These are phyloP conservation scores for Cuculus canorus DNA, from an alignment of 2,797 vertebrate genomes.

Conservation along the genomic window DNA sequence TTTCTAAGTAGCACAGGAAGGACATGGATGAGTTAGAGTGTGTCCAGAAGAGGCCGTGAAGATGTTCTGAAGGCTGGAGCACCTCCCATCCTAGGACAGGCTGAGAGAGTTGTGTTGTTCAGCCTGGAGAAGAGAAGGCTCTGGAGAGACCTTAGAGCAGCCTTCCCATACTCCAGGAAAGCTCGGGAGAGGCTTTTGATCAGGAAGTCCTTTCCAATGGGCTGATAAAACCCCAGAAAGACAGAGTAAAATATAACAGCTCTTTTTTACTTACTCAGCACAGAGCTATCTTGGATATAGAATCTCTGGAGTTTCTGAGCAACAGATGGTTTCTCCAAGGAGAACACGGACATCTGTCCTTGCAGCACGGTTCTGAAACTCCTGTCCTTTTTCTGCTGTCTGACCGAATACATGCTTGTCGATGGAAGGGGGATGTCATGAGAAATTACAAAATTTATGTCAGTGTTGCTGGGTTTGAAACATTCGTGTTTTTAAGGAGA, in stretches of 20 bases:
- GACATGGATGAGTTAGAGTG: no score
- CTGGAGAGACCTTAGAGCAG: no score
- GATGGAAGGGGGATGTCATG: not conserved
- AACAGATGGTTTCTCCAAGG: not conserved
- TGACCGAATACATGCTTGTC: not conserved
- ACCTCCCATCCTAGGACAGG: no score
- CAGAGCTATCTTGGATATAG: not conserved
- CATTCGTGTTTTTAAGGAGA: not conserved
- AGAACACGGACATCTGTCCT: not conserved
- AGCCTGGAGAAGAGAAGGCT: no score
- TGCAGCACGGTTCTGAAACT: not conserved
- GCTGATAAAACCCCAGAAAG: not conserved
- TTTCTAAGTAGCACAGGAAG: not conserved
- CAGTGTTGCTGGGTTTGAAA: not conserved
- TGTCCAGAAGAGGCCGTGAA: no score
- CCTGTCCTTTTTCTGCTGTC: accelerated
- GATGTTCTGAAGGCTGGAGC: no score
- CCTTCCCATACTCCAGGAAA: no score
- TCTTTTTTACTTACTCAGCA: not conserved
- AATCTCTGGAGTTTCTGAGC: not conserved
- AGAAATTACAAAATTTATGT: not conserved
- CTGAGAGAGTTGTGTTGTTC: no score
- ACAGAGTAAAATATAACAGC: not conserved
- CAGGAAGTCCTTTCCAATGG: not conserved
- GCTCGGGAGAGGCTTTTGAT: no score